Conservation (phyloP, 23 tunicate species). For the Oikopleura vanhoeffeni region DNA sequence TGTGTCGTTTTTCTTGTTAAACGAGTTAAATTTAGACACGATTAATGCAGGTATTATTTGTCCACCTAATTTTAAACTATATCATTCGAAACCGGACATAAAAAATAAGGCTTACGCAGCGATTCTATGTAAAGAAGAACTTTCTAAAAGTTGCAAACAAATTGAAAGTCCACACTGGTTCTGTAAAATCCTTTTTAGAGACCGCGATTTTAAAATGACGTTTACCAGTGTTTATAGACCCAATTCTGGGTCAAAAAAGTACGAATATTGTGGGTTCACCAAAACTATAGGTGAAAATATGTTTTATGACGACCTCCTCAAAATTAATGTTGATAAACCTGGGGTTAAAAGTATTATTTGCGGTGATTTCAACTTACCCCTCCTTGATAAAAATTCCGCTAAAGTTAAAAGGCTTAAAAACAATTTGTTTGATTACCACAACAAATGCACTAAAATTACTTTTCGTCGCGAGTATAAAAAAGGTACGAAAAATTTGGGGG, state of each 20-base stretch:
- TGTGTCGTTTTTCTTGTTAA: not conserved
- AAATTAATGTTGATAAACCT: not conserved
- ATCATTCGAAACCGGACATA: not conserved
- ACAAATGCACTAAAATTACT: not conserved
- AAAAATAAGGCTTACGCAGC: not conserved
- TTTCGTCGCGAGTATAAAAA: not conserved
- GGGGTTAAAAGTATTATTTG: not conserved
- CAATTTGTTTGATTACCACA: not conserved
- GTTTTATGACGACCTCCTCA: not conserved
- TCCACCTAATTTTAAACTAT: not conserved
- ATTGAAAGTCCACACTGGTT: not conserved
- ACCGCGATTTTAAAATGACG: not conserved
- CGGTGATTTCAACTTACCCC: not conserved
- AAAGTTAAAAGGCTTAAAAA: not conserved
- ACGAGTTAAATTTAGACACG: not conserved
- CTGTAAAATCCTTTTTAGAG: not conserved
- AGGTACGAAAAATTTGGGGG: not conserved
- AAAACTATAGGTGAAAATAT: too few species aligned
- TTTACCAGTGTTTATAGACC: not conserved
- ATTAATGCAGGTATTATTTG: not conserved
- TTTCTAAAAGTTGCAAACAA: not conserved
- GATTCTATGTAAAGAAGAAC: not conserved
- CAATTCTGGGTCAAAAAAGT: not conserved
- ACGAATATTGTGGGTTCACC: not conserved
- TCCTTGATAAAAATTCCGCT: not conserved